phyloP scores from a whole-genome alignment of 2,888 invertebrate species.

The Melanargia galathea region DNA sequence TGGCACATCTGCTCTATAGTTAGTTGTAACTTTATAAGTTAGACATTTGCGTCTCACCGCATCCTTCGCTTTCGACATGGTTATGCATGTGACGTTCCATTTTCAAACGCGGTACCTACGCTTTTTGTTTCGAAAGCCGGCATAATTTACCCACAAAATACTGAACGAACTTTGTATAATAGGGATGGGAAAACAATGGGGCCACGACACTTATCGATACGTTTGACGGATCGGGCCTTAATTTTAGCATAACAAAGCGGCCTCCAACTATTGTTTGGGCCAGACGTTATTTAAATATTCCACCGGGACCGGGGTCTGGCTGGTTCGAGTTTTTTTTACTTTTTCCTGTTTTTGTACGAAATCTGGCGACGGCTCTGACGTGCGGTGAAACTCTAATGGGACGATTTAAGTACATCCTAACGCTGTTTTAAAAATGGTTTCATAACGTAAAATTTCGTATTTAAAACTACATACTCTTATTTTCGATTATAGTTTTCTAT shows the following conservation, averaged over 20 bases:
- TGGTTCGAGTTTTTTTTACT: slow-evolving; percentile 52
- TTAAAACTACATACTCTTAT: background rate
- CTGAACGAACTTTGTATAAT: slow-evolving; percentile 35
- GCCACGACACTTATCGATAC: slow-evolving; percentile 45
- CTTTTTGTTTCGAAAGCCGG: slow-evolving; percentile 18
- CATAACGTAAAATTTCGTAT: background rate
- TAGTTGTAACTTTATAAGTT: background rate
- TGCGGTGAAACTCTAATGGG: slow-evolving; percentile 46
- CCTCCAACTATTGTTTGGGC: slow-evolving; percentile 70
- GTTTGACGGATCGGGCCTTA: slow-evolving; percentile 55
- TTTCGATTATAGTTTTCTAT: background rate
- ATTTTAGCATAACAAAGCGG: slow-evolving; percentile 73
- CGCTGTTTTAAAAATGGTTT: background rate
- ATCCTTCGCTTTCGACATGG: slow-evolving; percentile 2
- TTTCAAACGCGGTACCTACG: slow-evolving; percentile 26
- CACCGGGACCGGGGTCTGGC: slow-evolving; percentile 53
- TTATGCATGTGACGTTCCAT: slow-evolving; percentile 25
- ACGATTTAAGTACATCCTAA: slow-evolving; percentile 16
- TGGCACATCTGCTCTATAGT: background rate
- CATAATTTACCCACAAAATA: slow-evolving; percentile 33
- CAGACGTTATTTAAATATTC: slow-evolving; percentile 78
- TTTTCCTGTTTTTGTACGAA: slow-evolving; percentile 54
- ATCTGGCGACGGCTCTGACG: slow-evolving; percentile 54
- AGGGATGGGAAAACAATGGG: slow-evolving; percentile 45
- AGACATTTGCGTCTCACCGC: slow-evolving; percentile 3